Conservation (phyloP, 2,888 invertebrate genomes). For the Heteropelma amictum region DNA sequence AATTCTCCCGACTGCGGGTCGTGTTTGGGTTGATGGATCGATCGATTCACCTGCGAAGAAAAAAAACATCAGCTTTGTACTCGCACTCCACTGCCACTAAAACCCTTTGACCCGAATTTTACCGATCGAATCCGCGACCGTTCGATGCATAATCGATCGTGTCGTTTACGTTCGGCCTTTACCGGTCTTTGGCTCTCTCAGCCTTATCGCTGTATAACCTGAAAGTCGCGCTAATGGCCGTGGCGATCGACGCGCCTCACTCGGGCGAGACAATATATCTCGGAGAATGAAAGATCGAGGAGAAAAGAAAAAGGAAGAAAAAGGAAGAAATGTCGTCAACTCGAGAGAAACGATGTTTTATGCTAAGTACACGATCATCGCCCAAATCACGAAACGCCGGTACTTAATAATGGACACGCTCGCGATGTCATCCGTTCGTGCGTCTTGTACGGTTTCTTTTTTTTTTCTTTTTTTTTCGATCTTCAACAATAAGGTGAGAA, state of each 20-base stretch:
- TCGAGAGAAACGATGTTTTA: conserved; percentile 70
- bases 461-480: conserved; percentile 10
- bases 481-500: conserved; percentile 56
- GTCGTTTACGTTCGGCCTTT: conserved; percentile 7
- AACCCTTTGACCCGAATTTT: conserved; percentile 65
- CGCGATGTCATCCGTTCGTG: conserved; percentile 55
- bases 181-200: conserved; percentile 2
- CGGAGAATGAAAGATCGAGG: conserved; percentile 10
- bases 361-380: conserved; percentile 70
- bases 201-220: conserved; percentile 38
- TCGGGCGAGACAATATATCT: conserved; percentile 42
- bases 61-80: conserved; percentile 33
- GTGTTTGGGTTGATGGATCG: background rate
- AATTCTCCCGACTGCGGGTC: conserved; percentile 7
- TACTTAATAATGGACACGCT: conserved; percentile 64
- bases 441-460: conserved; percentile 35
- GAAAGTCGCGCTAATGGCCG: conserved; percentile 47
- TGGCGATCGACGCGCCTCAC: conserved; percentile 25
- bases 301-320: conserved; percentile 42
- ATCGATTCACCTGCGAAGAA: conserved; percentile 1
- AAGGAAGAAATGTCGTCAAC: conserved; percentile 58
- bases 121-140: conserved; percentile 39
- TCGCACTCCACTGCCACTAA: conserved; percentile 49
- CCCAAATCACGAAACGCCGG: conserved; percentile 67
- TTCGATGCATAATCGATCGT: conserved; percentile 43